phyloP scores from a whole-genome alignment of 2,888 invertebrate genomes.

The Atrina japonica region DNA sequence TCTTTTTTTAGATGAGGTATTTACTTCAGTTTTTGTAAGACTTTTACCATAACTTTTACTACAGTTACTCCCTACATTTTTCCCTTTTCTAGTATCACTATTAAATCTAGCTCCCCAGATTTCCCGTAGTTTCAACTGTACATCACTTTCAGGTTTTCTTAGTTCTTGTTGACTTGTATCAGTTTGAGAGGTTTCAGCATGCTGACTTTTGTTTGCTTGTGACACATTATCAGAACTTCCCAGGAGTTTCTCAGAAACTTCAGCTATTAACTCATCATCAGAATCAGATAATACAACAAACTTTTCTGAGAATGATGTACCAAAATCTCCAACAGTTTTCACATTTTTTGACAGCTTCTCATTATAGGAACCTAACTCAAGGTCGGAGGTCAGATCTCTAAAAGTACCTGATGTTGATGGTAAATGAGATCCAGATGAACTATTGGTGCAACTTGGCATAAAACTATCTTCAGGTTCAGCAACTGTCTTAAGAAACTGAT shows the following conservation, averaged over 20 bases:
- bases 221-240: constrained; percentile 26
- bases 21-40: not conserved
- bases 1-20: not conserved
- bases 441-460: too few relatives aligned
- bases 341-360: not conserved
- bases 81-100: not conserved
- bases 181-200: constrained; percentile 30
- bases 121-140: constrained; percentile 53
- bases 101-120: constrained; percentile 48
- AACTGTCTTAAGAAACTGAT: too few relatives aligned
- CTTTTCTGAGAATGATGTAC: not conserved
- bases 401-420: not conserved
- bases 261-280: constrained; percentile 45
- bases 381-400: not conserved
- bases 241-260: not conserved
- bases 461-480: too few relatives aligned
- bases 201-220: constrained; percentile 53
- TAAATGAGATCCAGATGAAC: not conserved
- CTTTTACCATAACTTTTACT: not conserved
- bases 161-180: not conserved
- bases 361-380: too few relatives aligned
- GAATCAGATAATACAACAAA: constrained; percentile 21
- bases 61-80: constrained; percentile 2
- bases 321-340: not conserved
- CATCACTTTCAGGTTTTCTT: constrained; percentile 36